Evolutionary conservation across 2,888 invertebrate genomes (phyloP).

Genomic region (Isoperla grammatica): DNA sequence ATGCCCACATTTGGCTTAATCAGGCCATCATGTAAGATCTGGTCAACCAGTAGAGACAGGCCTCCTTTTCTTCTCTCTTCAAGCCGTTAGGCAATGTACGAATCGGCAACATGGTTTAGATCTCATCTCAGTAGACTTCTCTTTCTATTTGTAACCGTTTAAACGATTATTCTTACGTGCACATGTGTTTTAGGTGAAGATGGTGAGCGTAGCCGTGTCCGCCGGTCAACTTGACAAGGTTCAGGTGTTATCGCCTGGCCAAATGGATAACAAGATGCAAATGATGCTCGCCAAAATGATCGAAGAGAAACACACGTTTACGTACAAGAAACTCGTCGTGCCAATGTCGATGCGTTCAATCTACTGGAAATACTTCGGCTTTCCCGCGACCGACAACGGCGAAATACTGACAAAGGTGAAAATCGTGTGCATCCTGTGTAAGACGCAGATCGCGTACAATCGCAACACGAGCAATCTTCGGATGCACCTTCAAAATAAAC

Average conservation of each 20-base stretch:
- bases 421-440: conserved; percentile 47
- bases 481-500: conserved; percentile 49
- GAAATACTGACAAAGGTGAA: conserved; percentile 43
- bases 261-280: conserved; percentile 26
- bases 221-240: conserved; percentile 3
- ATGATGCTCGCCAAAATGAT: conserved; percentile 39
- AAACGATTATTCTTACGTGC: background rate
- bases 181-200: conserved; percentile 1
- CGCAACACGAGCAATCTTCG: conserved; percentile 48
- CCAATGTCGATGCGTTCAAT: conserved; percentile 48
- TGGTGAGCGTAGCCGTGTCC: background rate
- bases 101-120: too few species aligned
- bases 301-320: conserved; percentile 38
- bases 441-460: conserved; percentile 48
- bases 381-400: conserved; percentile 47
- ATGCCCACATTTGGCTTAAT: too few species aligned
- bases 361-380: conserved; percentile 50
- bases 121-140: background rate
- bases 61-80: too few species aligned
- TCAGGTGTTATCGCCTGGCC: background rate
- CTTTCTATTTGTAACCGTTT: background rate
- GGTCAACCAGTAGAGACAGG: too few species aligned
- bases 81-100: too few species aligned
- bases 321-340: conserved; percentile 47
- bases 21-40: too few species aligned